Evolutionary conservation across 2,113 vertebrate species (phyloP).

Genomic region (Peromyscus polionotus): DNA sequence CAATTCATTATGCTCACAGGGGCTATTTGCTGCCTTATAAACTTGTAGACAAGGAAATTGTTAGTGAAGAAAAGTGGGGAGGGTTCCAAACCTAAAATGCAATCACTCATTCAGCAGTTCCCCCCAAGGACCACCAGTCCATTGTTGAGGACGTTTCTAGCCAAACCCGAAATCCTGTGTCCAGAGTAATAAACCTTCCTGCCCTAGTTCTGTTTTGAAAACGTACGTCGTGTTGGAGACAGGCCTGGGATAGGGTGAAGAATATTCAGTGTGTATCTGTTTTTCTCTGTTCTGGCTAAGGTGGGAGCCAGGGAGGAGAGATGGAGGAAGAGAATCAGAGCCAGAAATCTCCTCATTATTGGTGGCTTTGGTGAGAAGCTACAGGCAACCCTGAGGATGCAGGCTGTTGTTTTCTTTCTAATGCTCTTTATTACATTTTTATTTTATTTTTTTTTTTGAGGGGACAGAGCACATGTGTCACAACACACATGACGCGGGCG

Average conservation of each 20-base stretch:
- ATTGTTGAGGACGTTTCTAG: slow-evolving; percentile 53
- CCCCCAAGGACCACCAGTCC: slow-evolving; percentile 72
- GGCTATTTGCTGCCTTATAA: slow-evolving; percentile 87
- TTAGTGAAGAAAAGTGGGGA: slow-evolving; percentile 79
- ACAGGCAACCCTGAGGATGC: neutral
- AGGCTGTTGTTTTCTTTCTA: neutral
- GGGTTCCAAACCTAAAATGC: slow-evolving; percentile 84
- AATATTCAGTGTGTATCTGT: neutral
- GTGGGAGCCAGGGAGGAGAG: neutral
- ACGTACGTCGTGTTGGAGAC: neutral
- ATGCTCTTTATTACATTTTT: neutral
- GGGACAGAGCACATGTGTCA: neutral
- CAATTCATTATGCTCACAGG: slow-evolving; percentile 86
- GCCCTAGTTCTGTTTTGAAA: neutral
- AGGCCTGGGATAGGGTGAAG: neutral
- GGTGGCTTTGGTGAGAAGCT: too few relatives aligned
- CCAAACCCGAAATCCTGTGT: slow-evolving; percentile 59
- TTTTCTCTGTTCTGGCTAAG: neutral
- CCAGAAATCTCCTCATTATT: neutral
- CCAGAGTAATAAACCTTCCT: slow-evolving; percentile 58
- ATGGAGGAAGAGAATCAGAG: neutral
- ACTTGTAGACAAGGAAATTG: slow-evolving; percentile 89
- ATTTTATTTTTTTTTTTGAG: neutral
- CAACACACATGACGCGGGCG: too few relatives aligned
- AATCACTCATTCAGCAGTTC: slow-evolving; percentile 74